Percentiles rank a stretch among this genome's conserved stretches.
These are phyloP conservation scores for Cottus gobio DNA, from an alignment of 2,113 vertebrate genomes.

Conservation along the genomic window DNA sequence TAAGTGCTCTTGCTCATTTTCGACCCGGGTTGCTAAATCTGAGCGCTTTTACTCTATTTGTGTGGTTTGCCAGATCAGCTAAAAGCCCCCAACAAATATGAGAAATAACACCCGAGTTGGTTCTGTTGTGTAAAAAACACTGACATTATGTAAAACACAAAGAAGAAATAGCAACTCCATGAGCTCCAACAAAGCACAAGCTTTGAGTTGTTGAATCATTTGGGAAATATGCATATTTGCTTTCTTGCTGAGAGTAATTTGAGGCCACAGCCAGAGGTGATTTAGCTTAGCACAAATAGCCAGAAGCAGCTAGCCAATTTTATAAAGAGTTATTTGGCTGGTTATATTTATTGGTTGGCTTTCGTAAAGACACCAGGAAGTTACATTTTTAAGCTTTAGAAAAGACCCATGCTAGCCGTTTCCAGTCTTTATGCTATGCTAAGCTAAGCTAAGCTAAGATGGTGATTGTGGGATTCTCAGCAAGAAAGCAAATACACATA, in stretches of 20 bases:
- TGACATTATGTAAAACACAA: not conserved
- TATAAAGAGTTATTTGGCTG: not conserved
- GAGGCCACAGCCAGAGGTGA: not conserved
- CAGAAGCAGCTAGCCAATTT: not conserved
- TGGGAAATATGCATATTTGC: not conserved
- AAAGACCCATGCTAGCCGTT: not conserved
- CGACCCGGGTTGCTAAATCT: not conserved
- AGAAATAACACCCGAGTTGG: not conserved
- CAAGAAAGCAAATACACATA: not conserved
- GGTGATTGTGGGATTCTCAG: too few relatives aligned
- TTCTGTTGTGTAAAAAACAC: not conserved
- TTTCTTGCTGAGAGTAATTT: not conserved
- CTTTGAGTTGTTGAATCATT: not conserved
- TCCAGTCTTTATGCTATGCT: not conserved
- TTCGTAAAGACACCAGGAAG: not conserved
- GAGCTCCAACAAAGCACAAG: not conserved
- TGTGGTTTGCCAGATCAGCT: constrained; percentile 23
- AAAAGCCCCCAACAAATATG: not conserved
- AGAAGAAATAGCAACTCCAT: not conserved
- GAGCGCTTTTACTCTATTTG: constrained; percentile 21
- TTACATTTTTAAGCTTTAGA: not conserved
- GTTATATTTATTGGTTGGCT: not conserved
- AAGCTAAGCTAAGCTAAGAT: not conserved
- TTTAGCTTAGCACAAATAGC: not conserved
- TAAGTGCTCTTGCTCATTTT: constrained; percentile 34